Evolutionary conservation across 2,888 invertebrate species (phyloP).

Genomic region (Luperina testacea): DNA sequence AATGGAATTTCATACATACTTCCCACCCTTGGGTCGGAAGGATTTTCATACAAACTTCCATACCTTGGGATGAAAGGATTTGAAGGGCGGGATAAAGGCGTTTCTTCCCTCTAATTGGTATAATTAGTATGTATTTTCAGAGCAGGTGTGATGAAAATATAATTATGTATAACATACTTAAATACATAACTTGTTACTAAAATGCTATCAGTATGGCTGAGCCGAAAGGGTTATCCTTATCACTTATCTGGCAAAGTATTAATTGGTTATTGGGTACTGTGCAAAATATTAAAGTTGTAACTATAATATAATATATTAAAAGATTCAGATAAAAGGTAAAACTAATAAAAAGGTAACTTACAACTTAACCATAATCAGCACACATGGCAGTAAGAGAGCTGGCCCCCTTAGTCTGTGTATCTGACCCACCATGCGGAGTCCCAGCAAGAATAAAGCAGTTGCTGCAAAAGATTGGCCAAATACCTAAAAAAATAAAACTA

Average conservation of each 20-base stretch:
- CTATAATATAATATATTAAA: no score
- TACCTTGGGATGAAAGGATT: no score
- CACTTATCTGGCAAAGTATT: constrained; percentile 1
- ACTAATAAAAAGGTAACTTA: constrained; percentile 83
- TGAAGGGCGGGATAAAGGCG: no score
- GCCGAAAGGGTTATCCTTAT: constrained; percentile 4
- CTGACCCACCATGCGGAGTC: constrained; percentile 97
- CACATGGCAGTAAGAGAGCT: constrained; percentile 95
- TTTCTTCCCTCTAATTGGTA: no score
- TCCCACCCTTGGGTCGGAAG: no score
- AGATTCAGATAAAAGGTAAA: constrained; percentile 1
- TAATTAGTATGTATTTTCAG: no score
- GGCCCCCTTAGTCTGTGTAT: constrained; percentile 94
- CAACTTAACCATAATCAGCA: constrained; percentile 97
- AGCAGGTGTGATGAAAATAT: no score
- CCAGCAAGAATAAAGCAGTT: constrained; percentile 96
- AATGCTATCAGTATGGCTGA: constrained; percentile 11
- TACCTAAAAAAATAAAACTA: constrained; percentile 82
- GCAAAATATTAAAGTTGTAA: constrained; percentile 6
- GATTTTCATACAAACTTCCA: no score
- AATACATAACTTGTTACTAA: background rate
- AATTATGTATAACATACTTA: constrained; percentile 1
- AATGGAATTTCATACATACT: no score
- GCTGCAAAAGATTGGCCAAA: constrained; percentile 97
- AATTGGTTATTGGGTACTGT: constrained; percentile 9